Percentiles rank a stretch among this genome's conserved stretches.
Evolutionary conservation across 2,888 invertebrate species (phyloP).

Genomic region (Petrolisthes cinctipes): DNA sequence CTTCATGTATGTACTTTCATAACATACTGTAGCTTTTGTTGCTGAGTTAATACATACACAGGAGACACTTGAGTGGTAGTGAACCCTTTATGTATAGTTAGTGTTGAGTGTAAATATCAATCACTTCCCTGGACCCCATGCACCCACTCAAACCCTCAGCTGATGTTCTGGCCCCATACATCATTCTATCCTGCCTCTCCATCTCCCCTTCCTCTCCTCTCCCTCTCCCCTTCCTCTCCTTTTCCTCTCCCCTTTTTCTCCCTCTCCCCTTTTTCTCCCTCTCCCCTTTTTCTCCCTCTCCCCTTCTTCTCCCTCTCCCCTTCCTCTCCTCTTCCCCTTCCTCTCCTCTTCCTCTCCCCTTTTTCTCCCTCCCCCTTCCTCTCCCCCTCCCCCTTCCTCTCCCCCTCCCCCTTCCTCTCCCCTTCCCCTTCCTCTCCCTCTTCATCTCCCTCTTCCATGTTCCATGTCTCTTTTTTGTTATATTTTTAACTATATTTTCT

Average conservation of each 20-base stretch:
- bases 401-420: neutral
- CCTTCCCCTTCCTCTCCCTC: constrained; percentile 2
- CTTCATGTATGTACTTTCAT: too few relatives aligned
- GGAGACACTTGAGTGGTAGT: too few relatives aligned
- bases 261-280: constrained; percentile 32
- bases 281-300: constrained; percentile 2
- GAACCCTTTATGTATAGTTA: too few relatives aligned
- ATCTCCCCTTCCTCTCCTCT: constrained; percentile 16
- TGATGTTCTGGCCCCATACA: constrained; percentile 7
- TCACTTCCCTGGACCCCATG: too few relatives aligned
- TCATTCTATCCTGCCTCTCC: neutral
- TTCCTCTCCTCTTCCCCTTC: neutral
- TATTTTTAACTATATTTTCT: too few relatives aligned
- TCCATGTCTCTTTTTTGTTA: too few relatives aligned
- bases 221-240: constrained; percentile 20
- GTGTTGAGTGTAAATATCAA: too few relatives aligned
- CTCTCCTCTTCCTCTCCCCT: constrained; percentile 5
- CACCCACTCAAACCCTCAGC: neutral
- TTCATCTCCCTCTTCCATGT: too few relatives aligned
- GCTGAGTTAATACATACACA: too few relatives aligned
- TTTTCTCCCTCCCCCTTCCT: neutral
- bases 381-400: neutral
- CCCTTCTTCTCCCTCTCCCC: constrained; percentile 8
- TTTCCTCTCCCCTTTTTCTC: constrained; percentile 17
- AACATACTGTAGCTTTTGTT: too few relatives aligned